Evolutionary conservation across 2,888 invertebrate genomes (phyloP).

Genomic region (Noctua janthina): DNA sequence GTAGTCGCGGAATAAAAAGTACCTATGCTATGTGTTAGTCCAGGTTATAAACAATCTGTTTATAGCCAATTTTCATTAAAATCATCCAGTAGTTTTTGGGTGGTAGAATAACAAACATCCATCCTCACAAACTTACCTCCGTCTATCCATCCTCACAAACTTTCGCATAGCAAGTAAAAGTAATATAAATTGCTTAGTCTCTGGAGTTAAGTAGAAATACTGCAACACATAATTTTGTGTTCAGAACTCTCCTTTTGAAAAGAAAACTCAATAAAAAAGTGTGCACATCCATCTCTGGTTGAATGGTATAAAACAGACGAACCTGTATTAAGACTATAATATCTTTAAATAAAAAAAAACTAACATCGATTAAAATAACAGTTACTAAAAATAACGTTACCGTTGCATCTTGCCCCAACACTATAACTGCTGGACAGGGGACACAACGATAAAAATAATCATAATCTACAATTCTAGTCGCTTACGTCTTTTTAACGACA

Average conservation of each 20-base stretch:
- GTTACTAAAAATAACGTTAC: slow-evolving; percentile 36
- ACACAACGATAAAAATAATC: slow-evolving; percentile 30
- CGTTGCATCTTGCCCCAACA: slow-evolving; percentile 9
- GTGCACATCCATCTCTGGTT: too few species aligned
- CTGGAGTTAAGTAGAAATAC: background rate
- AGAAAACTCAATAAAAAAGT: background rate
- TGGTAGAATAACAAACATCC: background rate
- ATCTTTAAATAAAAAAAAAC: background rate
- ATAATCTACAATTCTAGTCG: slow-evolving; percentile 25
- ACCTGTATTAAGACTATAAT: too few species aligned
- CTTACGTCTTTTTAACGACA: slow-evolving; percentile 20
- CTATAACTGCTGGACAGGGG: slow-evolving; percentile 26
- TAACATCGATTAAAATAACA: slow-evolving; percentile 10
- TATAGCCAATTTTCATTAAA: background rate
- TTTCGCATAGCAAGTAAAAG: background rate
- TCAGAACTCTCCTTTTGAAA: background rate
- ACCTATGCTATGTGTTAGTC: too few species aligned
- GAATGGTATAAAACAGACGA: too few species aligned
- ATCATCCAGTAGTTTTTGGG: background rate
- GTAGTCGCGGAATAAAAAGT: too few species aligned
- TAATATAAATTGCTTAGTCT: background rate
- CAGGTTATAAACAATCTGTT: too few species aligned
- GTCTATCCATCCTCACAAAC: too few species aligned
- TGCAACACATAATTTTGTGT: background rate
- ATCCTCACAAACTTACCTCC: too few species aligned